Percentiles rank a stretch among this genome's conserved stretches.
Conservation (phyloP, 2,888 invertebrate species). For the Chrysolina oricalcia region DNA sequence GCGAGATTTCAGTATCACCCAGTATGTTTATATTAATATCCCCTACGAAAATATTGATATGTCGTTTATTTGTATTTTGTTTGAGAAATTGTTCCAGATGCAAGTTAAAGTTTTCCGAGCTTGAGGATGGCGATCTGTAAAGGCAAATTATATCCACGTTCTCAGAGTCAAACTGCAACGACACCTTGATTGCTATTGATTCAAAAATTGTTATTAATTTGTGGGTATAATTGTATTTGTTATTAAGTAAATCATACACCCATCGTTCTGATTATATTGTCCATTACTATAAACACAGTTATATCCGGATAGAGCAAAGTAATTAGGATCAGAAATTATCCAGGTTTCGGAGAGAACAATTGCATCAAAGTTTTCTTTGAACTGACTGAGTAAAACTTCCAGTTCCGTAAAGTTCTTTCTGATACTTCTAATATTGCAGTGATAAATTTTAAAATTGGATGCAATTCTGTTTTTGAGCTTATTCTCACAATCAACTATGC, state of each 20-base stretch:
- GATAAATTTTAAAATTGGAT: too few species aligned
- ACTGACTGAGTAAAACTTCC: not conserved
- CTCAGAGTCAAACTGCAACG: not conserved
- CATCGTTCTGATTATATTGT: too few species aligned
- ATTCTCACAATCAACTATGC: too few species aligned
- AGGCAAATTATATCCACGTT: not conserved
- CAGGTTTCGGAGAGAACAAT: not conserved
- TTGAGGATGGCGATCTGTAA: not conserved
- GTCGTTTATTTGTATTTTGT: not conserved
- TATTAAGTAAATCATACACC: not conserved
- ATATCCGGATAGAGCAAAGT: not conserved
- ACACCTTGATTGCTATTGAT: not conserved
- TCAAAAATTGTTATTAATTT: not conserved
- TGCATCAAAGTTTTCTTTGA: not conserved
- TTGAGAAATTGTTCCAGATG: not conserved
- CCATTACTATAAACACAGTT: slow-evolving; percentile 10
- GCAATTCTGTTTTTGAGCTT: too few species aligned
- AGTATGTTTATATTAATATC: not conserved
- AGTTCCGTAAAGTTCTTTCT: too few species aligned
- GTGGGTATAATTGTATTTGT: not conserved
- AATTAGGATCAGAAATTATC: not conserved
- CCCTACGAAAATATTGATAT: not conserved
- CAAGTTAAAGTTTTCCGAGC: not conserved
- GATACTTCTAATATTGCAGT: too few species aligned
- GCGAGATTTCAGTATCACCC: not conserved